Evolutionary conservation across 2,113 vertebrate genomes (phyloP), one percentile per base, ranked within the genome.

Genomic region (human (Homo sapiens)): DNA sequence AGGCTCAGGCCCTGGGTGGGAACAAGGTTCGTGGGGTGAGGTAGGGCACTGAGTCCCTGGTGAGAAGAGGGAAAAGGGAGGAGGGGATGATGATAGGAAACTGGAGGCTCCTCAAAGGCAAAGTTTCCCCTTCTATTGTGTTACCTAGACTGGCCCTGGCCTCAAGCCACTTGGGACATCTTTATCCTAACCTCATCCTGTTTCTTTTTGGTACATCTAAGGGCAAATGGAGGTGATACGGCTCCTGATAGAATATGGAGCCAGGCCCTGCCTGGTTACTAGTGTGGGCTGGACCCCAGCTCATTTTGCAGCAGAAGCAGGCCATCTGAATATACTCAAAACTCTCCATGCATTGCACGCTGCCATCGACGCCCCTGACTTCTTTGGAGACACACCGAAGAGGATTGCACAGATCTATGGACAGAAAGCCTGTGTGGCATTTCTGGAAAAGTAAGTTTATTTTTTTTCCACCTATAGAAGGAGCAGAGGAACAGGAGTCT

Each of bases 361-460:
- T 0, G 98, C 99, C 7, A 95, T 99, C 2, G 99, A 99, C 0
- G 98, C 98, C 3, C 95, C 99, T 0, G 99, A 99, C 96, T 98
- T 98, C 94, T 99, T 99, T 0, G 99, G 99, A 3, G 99, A 99
- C 98, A 99, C 99, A 14, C 99, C 99, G 6, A 98, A 81, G 40
- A 99, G 99, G 91, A 98, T 99, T 0, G 99, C 99, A 0, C 98
- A 99, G 87, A 99, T 99, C 98, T 99, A 99, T 0, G 99, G 99
- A 9, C 99, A 99, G 97, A 97, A 73, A 27, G 99, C 99, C 64
- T 99, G 99, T 32, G 98, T 98, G 85, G 93, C 32, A 6, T 99
- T 99, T 98, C 98, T 99, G 73, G 98, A 99, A 96, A 99, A 1
- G 99, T 99, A 98, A 97, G 98, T 98, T 25, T 2, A 1, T 7